Evolutionary conservation across 2,113 vertebrate genomes (phyloP), one percentile per base, ranked within the genome.

Genomic region (Rhinoderma darwinii): DNA sequence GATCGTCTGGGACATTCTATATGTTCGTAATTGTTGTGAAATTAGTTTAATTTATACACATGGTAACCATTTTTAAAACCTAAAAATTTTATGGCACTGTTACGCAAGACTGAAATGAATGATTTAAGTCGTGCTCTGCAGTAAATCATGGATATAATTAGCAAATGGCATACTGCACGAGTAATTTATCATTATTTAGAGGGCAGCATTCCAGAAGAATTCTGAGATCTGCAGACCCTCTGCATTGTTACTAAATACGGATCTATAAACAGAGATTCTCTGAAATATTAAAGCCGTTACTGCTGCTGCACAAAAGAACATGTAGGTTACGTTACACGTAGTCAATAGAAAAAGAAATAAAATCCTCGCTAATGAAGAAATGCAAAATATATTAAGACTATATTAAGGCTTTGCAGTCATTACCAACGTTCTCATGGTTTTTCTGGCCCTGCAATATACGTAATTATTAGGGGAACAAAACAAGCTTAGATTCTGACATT

Each of bases 101-200:
- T 98, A 98, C 95, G 97, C 97, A 99, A 99, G 97, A 96, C 96
- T 98, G 97, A 96, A 97, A 97, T 99, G 98, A 99, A 98, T 99
- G 97, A 99, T 99, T 99, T 98, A 99, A 99, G 97, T 97, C 97
- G 96, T 95, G 97, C 97, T 98, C 96, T 96, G 97, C 97, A 98
- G 98, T 99, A 99, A 99, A 99, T 99, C 98, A 99, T 97, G 98
- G 98, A 97, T 99, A 99, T 99, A 99, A 99, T 99, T 99, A 99
- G 98, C 98, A 99, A 99, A 99, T 98, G 97, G 97, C 97, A 99
- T 97, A 95, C 96, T 96, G 97, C 97, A 97, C 97, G 97, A 98
- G 98, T 97, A 96, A 99, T 99, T 98, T 97, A 99, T 99, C 98
- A 99, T 97, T 97, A 98, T 98, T 99, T 98, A 97, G 96, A 98